phyloP scores from a whole-genome alignment of 1,140 invertebrate species.

The Caligus rogercresseyi region DNA sequence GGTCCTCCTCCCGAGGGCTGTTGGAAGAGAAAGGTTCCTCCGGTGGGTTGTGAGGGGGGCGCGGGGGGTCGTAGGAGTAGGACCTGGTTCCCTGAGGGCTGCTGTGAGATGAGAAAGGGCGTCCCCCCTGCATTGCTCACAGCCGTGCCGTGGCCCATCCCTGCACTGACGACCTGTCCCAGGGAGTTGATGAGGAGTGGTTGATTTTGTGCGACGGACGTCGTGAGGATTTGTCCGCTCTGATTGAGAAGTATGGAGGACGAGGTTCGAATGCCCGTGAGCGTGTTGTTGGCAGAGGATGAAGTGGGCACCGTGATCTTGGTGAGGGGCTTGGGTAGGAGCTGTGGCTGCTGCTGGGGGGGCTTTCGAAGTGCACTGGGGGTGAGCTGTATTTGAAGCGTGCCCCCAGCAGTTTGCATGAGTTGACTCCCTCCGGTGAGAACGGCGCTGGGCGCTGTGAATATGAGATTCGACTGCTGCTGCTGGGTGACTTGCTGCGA shows the following conservation, averaged over 20 bases:
- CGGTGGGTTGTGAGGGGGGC: conserved; percentile 19
- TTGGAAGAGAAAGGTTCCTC: conserved; percentile 20
- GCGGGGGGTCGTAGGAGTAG: conserved; percentile 2
- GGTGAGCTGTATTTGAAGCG: conserved; percentile 19
- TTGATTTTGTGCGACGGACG: neutral
- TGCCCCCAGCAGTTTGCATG: neutral
- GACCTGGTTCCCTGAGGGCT: conserved; percentile 16
- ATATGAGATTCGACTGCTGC: neutral
- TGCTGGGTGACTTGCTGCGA: neutral
- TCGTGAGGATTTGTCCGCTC: neutral
- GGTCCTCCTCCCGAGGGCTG: conserved; percentile 21
- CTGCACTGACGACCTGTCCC: conserved; percentile 16
- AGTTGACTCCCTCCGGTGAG: neutral
- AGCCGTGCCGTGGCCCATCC: too few species aligned
- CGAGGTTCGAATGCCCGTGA: neutral
- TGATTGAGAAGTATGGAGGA: neutral
- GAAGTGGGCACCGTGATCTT: neutral
- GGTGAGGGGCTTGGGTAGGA: conserved; percentile 27
- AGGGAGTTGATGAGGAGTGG: conserved; percentile 20
- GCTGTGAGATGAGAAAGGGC: conserved; percentile 22
- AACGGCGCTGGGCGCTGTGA: neutral
- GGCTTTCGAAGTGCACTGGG: conserved; percentile 14
- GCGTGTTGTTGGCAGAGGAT: neutral
- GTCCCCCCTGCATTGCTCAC: conserved; percentile 17
- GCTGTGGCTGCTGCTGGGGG: conserved; percentile 27